Evolutionary conservation across 2,888 invertebrate species (phyloP).

Genomic region (Zonitis immaculata): DNA sequence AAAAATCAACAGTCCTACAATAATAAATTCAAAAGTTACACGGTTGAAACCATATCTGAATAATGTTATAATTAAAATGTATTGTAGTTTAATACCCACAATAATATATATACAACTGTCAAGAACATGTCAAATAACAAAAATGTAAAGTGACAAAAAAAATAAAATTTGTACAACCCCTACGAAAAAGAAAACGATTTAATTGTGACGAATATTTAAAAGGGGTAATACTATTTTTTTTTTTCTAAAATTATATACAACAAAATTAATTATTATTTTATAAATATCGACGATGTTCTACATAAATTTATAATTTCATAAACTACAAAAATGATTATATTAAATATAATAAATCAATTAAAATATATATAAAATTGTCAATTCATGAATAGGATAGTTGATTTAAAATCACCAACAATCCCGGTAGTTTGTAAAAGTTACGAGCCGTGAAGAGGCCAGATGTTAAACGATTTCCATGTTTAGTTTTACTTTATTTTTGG

Average conservation of each 20-base stretch:
- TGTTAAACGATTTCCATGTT: constrained; percentile 36
- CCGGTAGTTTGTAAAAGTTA: constrained; percentile 29
- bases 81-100: constrained; percentile 32
- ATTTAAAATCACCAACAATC: constrained; percentile 41
- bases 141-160: constrained; percentile 30
- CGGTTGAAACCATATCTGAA: constrained; percentile 22
- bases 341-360: constrained; percentile 33
- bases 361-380: constrained; percentile 46
- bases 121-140: constrained; percentile 31
- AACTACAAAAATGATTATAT: constrained; percentile 40
- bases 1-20: background rate
- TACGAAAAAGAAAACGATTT: constrained; percentile 22
- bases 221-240: too few relatives aligned
- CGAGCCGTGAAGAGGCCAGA: constrained; percentile 43
- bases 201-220: constrained; percentile 23
- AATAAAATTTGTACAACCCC: constrained; percentile 26
- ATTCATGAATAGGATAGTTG: constrained; percentile 36
- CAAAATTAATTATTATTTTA: background rate
- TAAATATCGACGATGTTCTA: background rate
- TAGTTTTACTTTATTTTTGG: constrained; percentile 30
- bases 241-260: too few relatives aligned
- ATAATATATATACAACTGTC: constrained; percentile 37
- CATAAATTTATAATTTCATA: constrained; percentile 38
- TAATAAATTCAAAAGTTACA: constrained; percentile 21
- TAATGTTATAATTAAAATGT: constrained; percentile 34